Conservation (phyloP, 1,140 invertebrate species). For the Brachionus rubens region DNA sequence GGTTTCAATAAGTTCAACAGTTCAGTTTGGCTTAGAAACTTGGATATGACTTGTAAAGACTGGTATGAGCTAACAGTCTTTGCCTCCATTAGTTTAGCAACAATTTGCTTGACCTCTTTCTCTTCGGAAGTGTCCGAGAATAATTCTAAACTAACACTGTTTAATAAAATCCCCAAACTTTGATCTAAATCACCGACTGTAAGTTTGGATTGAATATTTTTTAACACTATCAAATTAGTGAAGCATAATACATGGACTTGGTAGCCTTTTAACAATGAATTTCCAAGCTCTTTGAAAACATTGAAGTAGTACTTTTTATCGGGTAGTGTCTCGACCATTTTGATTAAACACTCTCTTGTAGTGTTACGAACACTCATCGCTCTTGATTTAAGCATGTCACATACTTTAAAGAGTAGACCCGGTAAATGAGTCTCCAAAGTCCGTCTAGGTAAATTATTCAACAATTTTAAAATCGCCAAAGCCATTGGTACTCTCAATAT, state of each 20-base stretch:
- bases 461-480: slow-evolving; percentile 81
- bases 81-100: slow-evolving; percentile 68
- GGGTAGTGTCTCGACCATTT: slow-evolving; percentile 74
- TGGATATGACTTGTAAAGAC: slow-evolving; percentile 75
- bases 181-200: slow-evolving; percentile 72
- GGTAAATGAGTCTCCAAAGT: slow-evolving; percentile 74
- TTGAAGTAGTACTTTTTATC: slow-evolving; percentile 76
- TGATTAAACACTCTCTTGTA: slow-evolving; percentile 80
- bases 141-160: slow-evolving; percentile 62
- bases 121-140: slow-evolving; percentile 72
- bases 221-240: slow-evolving; percentile 78
- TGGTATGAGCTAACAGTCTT: slow-evolving; percentile 74
- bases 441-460: slow-evolving; percentile 77
- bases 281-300: slow-evolving; percentile 75
- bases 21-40: slow-evolving; percentile 72
- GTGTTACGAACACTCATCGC: slow-evolving; percentile 79
- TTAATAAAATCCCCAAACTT: slow-evolving; percentile 74
- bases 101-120: slow-evolving; percentile 80
- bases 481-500: slow-evolving; percentile 84
- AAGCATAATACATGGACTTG: slow-evolving; percentile 87
- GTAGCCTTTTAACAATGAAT: slow-evolving; percentile 78
- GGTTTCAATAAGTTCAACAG: slow-evolving; percentile 75
- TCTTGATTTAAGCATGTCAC: slow-evolving; percentile 80
- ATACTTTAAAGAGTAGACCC: slow-evolving; percentile 80
- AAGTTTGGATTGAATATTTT: slow-evolving; percentile 68